phyloP scores from a whole-genome alignment of 2,797 vertebrate species.

The Pachyuromys duprasi region DNA sequence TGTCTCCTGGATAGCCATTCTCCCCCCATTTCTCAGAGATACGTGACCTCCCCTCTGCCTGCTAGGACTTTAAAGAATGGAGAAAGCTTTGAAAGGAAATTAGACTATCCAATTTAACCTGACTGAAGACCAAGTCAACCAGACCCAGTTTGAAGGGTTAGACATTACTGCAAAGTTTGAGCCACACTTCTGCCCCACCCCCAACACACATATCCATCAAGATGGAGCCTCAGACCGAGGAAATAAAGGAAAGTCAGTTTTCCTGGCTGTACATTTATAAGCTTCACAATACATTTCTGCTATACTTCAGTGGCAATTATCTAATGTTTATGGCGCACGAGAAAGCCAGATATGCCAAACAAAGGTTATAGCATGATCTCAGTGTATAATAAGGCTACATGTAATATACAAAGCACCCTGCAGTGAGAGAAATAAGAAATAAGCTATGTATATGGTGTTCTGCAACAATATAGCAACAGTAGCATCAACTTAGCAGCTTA shows the following conservation, averaged over 20 bases:
- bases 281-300: background rate
- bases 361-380: background rate
- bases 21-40: background rate
- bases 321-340: background rate
- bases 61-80: background rate
- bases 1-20: background rate
- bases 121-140: constrained; percentile 3
- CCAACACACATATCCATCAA: background rate
- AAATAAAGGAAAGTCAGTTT: background rate
- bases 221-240: background rate
- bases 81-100: background rate
- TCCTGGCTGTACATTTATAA: background rate
- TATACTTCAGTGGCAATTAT: background rate
- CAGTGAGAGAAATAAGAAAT: background rate
- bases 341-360: background rate
- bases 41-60: background rate
- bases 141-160: constrained; percentile 23
- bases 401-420: background rate
- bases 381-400: background rate
- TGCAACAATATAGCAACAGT: background rate
- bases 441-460: background rate
- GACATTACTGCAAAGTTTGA: background rate
- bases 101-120: background rate
- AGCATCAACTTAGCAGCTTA: constrained; percentile 13
- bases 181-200: background rate